Evolutionary conservation across 2,113 vertebrate genomes (phyloP), one percentile per base, ranked within the genome.

Genomic region (Nanorana parkeri): DNA sequence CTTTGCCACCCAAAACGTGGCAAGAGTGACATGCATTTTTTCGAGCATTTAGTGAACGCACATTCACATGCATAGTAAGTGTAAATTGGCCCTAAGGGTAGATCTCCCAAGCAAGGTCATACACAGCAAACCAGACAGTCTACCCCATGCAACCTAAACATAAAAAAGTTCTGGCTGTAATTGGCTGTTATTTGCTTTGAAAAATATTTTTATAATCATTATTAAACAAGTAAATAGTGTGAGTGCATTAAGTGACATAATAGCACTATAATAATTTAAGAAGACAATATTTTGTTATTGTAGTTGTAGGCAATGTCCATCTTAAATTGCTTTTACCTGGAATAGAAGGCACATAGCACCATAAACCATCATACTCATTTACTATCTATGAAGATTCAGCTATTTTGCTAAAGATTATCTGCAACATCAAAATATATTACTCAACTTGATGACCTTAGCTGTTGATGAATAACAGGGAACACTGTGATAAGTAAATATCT

Each of bases 281-380:
- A 68, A 20, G 24, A 36, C 7, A 56, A n/a, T n/a, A 8, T n/a
- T 68, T 56, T 23, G 20, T 21, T 56, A 17, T 21, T 32, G 7
- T 16, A n/a, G 36, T 29, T 29, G 20, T 28, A 66, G 17, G 11
- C 51, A 67, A 55, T 79, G 28, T 80, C 55, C 78, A 69, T 26
- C 21, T 69, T 69, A 26, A 69, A 69, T 80, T 41, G 58, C 66
- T 28, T 71, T 80, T 80, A 58, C 67, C 29, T 20, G 11, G 78
- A 80, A 80, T 51, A 51, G 10, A 51, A 23, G 66, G 23, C 23
- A 80, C 32, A 61, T 41, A 26, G 23, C 61, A 24, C 23, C 32
- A 69, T 80, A 71, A 80, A 68, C 32, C 21, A 7, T 29, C 6
- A 54, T 80, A 60, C 5, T 80, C 55, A 68, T 68, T 79, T 68